These are phyloP conservation scores for Brachirus orientalis DNA, from an alignment of 2,113 vertebrate genomes.

Conservation along the genomic window DNA sequence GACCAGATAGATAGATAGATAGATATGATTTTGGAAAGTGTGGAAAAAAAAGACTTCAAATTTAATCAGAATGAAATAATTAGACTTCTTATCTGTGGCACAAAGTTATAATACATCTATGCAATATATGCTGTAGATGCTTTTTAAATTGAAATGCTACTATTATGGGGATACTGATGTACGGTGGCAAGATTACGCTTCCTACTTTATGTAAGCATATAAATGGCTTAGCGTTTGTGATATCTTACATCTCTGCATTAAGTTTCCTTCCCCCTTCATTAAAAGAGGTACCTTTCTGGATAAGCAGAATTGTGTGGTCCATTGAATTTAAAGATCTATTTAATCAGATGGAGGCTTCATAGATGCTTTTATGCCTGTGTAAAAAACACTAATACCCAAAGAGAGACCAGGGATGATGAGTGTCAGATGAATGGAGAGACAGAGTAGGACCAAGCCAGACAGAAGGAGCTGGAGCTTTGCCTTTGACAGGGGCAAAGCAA, in stretches of 20 bases:
- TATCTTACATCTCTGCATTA: not conserved
- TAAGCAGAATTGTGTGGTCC: not conserved
- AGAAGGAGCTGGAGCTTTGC: slow-evolving; percentile 31
- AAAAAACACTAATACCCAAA: slow-evolving; percentile 3
- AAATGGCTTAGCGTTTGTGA: slow-evolving; percentile 7
- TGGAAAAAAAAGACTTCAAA: slow-evolving; percentile 65
- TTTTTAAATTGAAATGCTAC: slow-evolving; percentile 44
- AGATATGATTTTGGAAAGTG: slow-evolving; percentile 55
- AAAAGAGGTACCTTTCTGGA: not conserved
- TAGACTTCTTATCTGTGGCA: slow-evolving; percentile 51
- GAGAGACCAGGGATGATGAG: not conserved
- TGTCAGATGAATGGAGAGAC: slow-evolving; percentile 14
- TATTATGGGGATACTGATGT: slow-evolving; percentile 24
- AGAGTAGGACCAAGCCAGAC: not conserved
- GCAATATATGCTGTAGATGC: not conserved
- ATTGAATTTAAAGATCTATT: slow-evolving; percentile 14
- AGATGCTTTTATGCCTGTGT: slow-evolving; percentile 7
- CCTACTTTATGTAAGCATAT: not conserved
- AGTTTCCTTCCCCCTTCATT: not conserved
- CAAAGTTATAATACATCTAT: slow-evolving; percentile 40
- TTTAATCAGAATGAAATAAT: slow-evolving; percentile 68
- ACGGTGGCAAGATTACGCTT: too few species aligned
- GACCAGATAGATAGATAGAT: not conserved
- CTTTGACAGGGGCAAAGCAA: slow-evolving; percentile 11
- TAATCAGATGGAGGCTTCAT: not conserved